phyloP scores from a whole-genome alignment of 2,888 invertebrate species.

The Drosophila paracracens region DNA sequence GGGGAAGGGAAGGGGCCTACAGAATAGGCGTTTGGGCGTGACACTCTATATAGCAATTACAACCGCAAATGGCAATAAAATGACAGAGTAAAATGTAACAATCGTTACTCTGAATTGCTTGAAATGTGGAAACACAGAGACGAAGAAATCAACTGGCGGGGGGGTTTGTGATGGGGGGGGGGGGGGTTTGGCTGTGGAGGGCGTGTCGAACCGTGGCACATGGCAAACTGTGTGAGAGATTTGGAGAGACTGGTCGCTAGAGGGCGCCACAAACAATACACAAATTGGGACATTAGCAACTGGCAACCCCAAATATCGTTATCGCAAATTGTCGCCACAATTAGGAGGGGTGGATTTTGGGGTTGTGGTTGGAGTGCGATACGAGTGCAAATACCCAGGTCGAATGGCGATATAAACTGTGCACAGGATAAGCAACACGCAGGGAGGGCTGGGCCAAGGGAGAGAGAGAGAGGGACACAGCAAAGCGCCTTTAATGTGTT shows the following conservation, averaged over 20 bases:
- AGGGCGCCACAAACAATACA: constrained; percentile 65
- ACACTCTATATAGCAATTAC: constrained; percentile 68
- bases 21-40: constrained; percentile 49
- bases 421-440: constrained; percentile 2
- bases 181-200: background rate
- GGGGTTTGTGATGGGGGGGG: background rate
- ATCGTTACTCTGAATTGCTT: constrained; percentile 44
- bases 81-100: constrained; percentile 70
- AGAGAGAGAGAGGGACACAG: background rate
- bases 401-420: constrained; percentile 19
- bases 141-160: background rate
- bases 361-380: too few species aligned
- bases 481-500: constrained; percentile 21
- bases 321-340: constrained; percentile 66
- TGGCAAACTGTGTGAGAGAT: constrained; percentile 3
- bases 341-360: constrained; percentile 31
- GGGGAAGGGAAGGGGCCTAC: background rate
- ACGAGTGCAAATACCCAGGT: constrained; percentile 10
- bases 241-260: constrained; percentile 35
- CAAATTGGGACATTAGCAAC: constrained; percentile 62
- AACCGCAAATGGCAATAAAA: constrained; percentile 79
- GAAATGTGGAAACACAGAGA: constrained; percentile 19
- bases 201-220: constrained; percentile 27
- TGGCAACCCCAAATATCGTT: constrained; percentile 50
- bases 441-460: background rate